Percentiles rank a stretch among this genome's conserved stretches.
Evolutionary conservation across 2,113 vertebrate species (phyloP).

Genomic region (Pampusana beccarii): DNA sequence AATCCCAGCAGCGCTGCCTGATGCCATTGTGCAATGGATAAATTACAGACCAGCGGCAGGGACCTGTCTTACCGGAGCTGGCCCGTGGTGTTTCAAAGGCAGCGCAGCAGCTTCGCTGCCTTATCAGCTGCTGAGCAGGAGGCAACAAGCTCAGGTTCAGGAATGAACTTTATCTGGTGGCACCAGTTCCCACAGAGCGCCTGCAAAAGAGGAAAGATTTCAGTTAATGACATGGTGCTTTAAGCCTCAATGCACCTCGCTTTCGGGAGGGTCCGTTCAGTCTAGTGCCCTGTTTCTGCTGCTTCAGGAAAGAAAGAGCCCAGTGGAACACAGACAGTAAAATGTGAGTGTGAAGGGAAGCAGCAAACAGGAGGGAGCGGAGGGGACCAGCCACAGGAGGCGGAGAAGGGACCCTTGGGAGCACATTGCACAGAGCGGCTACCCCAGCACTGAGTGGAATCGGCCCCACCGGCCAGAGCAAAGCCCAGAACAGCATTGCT

Average conservation of each 20-base stretch:
- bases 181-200: slow-evolving; percentile 58
- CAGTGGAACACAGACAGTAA: accelerated
- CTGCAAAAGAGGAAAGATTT: not conserved
- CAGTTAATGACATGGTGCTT: not conserved
- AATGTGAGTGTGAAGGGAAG: not conserved
- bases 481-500: too few species aligned
- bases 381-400: not conserved
- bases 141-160: slow-evolving; percentile 42
- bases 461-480: too few species aligned
- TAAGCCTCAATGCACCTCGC: not conserved
- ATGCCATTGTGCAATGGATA: not conserved
- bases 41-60: not conserved
- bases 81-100: not conserved
- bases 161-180: slow-evolving; percentile 61
- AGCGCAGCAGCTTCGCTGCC: not conserved
- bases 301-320: not conserved
- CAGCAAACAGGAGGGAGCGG: not conserved
- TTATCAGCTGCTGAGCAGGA: slow-evolving; percentile 60
- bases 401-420: too few species aligned
- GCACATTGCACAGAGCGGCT: too few species aligned
- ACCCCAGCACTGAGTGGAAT: too few species aligned
- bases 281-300: not conserved
- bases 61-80: slow-evolving; percentile 29
- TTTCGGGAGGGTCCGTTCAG: accelerated
- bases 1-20: not conserved